phyloP scores from a whole-genome alignment of 2,113 vertebrate genomes.

The Rostratula benghalensis region DNA sequence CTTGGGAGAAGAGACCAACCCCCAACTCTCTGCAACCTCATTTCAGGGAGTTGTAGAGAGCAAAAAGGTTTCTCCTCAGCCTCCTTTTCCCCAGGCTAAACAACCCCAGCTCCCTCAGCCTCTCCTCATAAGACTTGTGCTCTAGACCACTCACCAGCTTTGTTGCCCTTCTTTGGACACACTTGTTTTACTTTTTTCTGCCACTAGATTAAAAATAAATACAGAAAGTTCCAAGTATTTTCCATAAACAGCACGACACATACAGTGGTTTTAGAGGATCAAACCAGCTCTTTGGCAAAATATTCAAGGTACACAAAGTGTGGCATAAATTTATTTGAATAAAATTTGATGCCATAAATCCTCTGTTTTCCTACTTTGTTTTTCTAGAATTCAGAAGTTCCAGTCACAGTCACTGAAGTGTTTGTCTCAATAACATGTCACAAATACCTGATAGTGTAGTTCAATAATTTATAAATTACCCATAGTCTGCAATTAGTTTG shows the following conservation, averaged over 20 bases:
- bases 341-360: not conserved
- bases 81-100: too few species aligned
- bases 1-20: too few species aligned
- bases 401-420: not conserved
- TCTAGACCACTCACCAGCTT: not conserved
- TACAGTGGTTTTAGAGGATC: not conserved
- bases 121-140: too few species aligned
- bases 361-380: not conserved
- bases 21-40: too few species aligned
- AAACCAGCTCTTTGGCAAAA: not conserved
- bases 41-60: too few species aligned
- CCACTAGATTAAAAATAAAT: not conserved
- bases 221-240: not conserved
- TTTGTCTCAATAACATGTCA: not conserved
- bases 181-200: not conserved
- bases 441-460: not conserved
- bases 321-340: not conserved
- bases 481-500: not conserved
- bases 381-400: not conserved
- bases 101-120: too few species aligned
- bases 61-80: too few species aligned
- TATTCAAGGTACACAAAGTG: not conserved
- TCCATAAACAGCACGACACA: not conserved
- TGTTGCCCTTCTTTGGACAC: accelerated
- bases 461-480: slow-evolving; percentile 1